Conservation (phyloP, 2,797 vertebrate genomes). For the Tragelaphus oryx region DNA sequence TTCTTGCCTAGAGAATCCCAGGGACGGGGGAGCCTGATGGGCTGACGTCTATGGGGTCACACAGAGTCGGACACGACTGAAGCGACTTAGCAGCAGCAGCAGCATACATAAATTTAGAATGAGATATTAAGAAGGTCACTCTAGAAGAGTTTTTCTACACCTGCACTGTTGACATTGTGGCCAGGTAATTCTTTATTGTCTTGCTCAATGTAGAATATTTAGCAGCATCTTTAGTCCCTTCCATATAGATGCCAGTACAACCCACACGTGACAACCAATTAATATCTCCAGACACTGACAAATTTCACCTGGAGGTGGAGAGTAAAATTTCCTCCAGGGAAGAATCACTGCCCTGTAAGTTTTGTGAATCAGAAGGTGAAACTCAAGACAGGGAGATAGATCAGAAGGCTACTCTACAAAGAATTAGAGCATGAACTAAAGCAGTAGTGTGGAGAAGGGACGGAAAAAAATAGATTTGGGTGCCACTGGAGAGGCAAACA, state of each 20-base stretch:
- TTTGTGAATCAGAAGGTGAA: background rate
- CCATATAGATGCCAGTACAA: background rate
- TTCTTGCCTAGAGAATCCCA: no score
- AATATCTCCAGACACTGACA: background rate
- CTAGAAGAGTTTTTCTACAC: background rate
- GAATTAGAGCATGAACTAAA: background rate
- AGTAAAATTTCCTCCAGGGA: background rate
- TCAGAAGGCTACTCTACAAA: background rate
- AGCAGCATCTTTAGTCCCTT: background rate
- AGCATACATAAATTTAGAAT: background rate
- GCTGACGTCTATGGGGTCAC: no score
- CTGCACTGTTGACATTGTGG: background rate
- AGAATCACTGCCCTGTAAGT: background rate
- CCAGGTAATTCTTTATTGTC: background rate
- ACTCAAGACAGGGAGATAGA: background rate
- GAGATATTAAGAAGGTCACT: background rate
- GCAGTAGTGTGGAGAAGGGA: background rate
- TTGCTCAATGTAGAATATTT: background rate
- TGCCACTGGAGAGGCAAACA: background rate
- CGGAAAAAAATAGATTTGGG: background rate
- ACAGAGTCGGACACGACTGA: no score
- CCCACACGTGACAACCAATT: background rate
- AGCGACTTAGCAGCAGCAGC: no score
- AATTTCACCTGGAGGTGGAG: background rate
- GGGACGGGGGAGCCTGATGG: no score